Evolutionary conservation across 2,888 invertebrate genomes (phyloP).

Genomic region (Catocala fraxini): DNA sequence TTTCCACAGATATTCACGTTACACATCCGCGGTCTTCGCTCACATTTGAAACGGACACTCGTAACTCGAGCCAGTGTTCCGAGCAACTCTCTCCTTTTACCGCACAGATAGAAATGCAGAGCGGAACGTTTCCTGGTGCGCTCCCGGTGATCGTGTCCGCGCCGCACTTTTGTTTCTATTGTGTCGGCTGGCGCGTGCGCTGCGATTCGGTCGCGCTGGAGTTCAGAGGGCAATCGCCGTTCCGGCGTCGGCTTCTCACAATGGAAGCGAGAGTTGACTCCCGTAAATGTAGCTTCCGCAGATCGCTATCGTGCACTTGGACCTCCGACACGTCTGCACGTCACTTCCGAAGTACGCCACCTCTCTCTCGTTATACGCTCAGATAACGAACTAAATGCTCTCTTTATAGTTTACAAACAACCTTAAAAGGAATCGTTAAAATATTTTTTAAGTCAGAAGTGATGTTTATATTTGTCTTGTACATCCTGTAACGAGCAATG

Average conservation of each 20-base stretch:
- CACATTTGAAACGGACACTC: conserved; percentile 73
- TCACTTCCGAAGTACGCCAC: conserved; percentile 67
- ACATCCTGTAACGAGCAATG: conserved; percentile 12
- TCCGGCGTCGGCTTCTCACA: conserved; percentile 73
- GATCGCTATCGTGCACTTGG: conserved; percentile 73
- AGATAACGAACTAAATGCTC: neutral
- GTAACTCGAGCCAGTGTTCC: conserved; percentile 74
- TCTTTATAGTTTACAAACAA: conserved; percentile 3
- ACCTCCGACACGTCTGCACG: conserved; percentile 61
- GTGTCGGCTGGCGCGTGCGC: conserved; percentile 58
- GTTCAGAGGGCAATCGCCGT: conserved; percentile 78
- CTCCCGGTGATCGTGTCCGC: conserved; percentile 58
- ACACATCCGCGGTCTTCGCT: conserved; percentile 79
- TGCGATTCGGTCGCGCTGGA: conserved; percentile 66
- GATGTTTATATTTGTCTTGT: conserved; percentile 21
- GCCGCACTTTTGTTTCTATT: conserved; percentile 70
- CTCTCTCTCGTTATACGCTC: conserved; percentile 53
- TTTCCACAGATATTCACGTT: conserved; percentile 69
- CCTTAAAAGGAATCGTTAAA: conserved; percentile 6
- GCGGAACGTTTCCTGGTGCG: conserved; percentile 83
- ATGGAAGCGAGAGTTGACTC: conserved; percentile 79
- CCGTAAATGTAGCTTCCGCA: conserved; percentile 70
- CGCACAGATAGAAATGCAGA: conserved; percentile 77
- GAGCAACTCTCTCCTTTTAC: conserved; percentile 80
- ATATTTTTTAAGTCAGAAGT: conserved; percentile 3